Percentiles rank a stretch among this genome's conserved stretches.
phyloP scores from a whole-genome alignment of 2,113 vertebrate genomes.

The Cephalopholis sonnerati region DNA sequence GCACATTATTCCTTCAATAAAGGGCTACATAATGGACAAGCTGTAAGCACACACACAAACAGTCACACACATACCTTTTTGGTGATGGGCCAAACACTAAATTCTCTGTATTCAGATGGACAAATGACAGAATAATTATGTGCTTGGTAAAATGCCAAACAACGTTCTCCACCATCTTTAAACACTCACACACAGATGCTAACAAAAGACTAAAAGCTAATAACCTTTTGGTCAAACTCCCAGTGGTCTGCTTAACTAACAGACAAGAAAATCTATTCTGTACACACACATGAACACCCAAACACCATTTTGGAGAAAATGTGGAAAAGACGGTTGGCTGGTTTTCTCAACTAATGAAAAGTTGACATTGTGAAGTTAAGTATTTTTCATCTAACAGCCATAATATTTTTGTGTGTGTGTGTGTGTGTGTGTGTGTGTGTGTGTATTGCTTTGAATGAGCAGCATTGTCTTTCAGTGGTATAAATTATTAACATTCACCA shows the following conservation, averaged over 20 bases:
- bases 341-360: background rate
- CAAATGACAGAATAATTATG: slow-evolving; percentile 33
- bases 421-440: background rate
- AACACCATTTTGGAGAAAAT: background rate
- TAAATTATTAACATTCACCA: slow-evolving; percentile 49
- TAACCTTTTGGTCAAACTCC: slow-evolving; percentile 9
- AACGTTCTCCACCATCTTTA: slow-evolving; percentile 9
- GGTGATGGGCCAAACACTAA: slow-evolving; percentile 20
- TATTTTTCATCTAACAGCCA: background rate
- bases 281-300: background rate
- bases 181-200: background rate
- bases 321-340: background rate
- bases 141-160: slow-evolving; percentile 32
- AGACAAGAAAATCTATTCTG: background rate
- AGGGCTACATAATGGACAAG: slow-evolving; percentile 14
- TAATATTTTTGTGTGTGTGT: background rate
- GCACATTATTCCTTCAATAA: slow-evolving; percentile 36
- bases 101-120: slow-evolving; percentile 23
- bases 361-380: background rate
- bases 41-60: slow-evolving; percentile 3
- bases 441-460: background rate
- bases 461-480: slow-evolving; percentile 20
- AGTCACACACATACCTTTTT: slow-evolving; percentile 11
- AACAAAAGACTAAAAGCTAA: slow-evolving; percentile 11
- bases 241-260: background rate